Conservation (phyloP, 2,113 vertebrate species). For the Notothenia coriiceps region DNA sequence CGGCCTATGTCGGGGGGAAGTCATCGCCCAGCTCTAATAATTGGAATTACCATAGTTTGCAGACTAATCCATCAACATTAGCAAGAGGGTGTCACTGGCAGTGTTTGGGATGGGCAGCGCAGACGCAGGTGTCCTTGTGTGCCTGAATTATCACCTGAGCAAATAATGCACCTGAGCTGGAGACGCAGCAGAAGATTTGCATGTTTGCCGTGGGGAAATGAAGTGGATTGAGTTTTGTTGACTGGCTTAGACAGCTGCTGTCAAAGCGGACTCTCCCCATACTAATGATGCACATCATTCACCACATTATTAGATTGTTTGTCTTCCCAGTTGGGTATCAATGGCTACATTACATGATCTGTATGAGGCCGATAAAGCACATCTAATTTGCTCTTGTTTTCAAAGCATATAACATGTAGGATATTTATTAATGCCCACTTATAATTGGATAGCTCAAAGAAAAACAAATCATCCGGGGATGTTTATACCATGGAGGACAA, state of each 20-base stretch:
- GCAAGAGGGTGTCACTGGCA: constrained; percentile 67
- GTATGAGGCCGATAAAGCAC: not conserved
- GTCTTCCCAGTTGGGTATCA: constrained; percentile 10
- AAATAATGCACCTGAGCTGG: constrained; percentile 75
- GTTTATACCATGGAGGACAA: not conserved
- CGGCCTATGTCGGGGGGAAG: constrained; percentile 64
- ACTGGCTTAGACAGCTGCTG: constrained; percentile 65
- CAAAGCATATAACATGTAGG: not conserved
- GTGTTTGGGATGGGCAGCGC: constrained; percentile 44
- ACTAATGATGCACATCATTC: constrained; percentile 61
- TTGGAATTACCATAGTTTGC: constrained; percentile 63
- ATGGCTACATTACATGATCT: constrained; percentile 7
- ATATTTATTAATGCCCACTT: not conserved
- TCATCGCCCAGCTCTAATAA: constrained; percentile 48
- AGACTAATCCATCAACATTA: constrained; percentile 78
- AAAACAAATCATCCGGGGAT: not conserved
- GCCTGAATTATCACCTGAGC: constrained; percentile 74
- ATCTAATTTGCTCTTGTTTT: not conserved
- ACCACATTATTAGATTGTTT: constrained; percentile 33
- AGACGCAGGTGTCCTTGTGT: constrained; percentile 70
- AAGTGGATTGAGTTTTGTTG: constrained; percentile 67
- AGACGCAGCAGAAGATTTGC: constrained; percentile 75
- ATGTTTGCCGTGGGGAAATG: constrained; percentile 75
- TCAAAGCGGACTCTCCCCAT: constrained; percentile 43
- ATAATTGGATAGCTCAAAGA: not conserved